A percentile compares a stretch with the other conserved stretches of the same genome.
Conservation (phyloP, 92 coral and sea anemone species). For the Muricea muricata region DNA sequence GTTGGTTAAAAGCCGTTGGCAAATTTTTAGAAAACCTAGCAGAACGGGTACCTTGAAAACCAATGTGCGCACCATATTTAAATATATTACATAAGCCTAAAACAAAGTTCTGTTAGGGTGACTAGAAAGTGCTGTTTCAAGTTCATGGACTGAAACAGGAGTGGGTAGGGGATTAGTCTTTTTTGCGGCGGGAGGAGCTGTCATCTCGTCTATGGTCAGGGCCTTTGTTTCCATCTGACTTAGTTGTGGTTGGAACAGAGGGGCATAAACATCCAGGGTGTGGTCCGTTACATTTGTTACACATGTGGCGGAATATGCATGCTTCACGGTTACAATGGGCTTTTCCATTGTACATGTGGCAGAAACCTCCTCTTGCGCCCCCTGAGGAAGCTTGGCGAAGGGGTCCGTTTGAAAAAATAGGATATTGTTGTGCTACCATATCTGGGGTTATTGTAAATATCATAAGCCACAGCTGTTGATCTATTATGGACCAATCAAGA, state of each 20-base stretch:
- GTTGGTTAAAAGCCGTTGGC: constrained; percentile 34
- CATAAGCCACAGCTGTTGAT: constrained; percentile 53
- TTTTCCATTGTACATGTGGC: constrained; percentile 21
- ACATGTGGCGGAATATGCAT: constrained; percentile 26
- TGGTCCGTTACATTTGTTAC: constrained; percentile 45
- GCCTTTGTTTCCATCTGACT: not conserved
- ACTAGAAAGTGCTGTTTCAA: constrained; percentile 3
- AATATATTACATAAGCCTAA: not conserved
- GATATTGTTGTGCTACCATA: constrained; percentile 40
- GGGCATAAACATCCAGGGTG: constrained; percentile 53
- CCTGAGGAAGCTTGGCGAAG: constrained; percentile 39
- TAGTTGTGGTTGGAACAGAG: not conserved
- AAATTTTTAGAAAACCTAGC: constrained; percentile 45
- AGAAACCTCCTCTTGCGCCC: constrained; percentile 52
- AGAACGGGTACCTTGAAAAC: constrained; percentile 28
- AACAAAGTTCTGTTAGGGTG: constrained; percentile 47
- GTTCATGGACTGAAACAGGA: constrained; percentile 27
- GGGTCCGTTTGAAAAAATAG: constrained; percentile 65
- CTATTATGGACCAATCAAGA: constrained; percentile 37
- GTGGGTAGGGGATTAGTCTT: constrained; percentile 35
- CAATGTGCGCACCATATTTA: constrained; percentile 26
- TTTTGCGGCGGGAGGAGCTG: not conserved
- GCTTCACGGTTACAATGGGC: constrained; percentile 49
- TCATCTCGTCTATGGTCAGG: too few species aligned
- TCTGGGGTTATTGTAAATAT: constrained; percentile 59